A percentile compares a stretch with the other conserved stretches of the same genome.
Conservation (phyloP, 2,797 vertebrate species). For the Pelodytes ibericus region DNA sequence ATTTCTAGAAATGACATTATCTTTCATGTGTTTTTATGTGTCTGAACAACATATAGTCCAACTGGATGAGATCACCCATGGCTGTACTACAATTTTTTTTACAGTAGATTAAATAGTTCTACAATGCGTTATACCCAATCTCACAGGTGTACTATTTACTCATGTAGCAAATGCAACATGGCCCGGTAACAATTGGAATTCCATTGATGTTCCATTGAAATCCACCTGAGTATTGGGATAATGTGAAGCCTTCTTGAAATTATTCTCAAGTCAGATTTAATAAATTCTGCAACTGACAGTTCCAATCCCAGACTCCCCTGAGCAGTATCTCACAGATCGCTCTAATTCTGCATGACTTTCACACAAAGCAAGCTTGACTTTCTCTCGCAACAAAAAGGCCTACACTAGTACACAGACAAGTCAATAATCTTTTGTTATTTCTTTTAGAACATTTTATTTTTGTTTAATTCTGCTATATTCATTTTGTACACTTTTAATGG, state of each 20-base stretch:
- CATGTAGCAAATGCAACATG: conserved; percentile 19
- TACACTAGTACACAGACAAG: no score
- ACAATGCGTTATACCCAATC: neutral
- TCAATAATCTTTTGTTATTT: no score
- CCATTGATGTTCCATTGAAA: conserved; percentile 33
- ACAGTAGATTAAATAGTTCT: neutral
- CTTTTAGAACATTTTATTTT: no score
- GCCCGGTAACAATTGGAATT: conserved; percentile 40
- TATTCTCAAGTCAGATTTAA: conserved; percentile 54
- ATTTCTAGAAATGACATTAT: no score
- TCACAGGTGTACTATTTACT: conserved; percentile 6
- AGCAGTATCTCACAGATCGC: conserved; percentile 45
- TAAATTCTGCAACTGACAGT: conserved; percentile 53
- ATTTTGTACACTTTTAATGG: no score
- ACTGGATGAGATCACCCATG: neutral
- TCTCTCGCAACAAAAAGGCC: conserved; percentile 5
- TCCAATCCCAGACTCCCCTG: conserved; percentile 47
- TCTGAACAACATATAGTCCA: neutral
- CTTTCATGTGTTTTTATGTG: neutral
- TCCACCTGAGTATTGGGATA: conserved; percentile 49
- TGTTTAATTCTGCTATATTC: neutral
- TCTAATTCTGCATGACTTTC: conserved; percentile 48
- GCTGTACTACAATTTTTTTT: conserved; percentile 1
- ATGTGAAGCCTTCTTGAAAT: conserved; percentile 52
- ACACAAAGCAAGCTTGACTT: conserved; percentile 35